Evolutionary conservation across 2,888 invertebrate genomes (phyloP).

Genomic region (Andricus quercusramuli): DNA sequence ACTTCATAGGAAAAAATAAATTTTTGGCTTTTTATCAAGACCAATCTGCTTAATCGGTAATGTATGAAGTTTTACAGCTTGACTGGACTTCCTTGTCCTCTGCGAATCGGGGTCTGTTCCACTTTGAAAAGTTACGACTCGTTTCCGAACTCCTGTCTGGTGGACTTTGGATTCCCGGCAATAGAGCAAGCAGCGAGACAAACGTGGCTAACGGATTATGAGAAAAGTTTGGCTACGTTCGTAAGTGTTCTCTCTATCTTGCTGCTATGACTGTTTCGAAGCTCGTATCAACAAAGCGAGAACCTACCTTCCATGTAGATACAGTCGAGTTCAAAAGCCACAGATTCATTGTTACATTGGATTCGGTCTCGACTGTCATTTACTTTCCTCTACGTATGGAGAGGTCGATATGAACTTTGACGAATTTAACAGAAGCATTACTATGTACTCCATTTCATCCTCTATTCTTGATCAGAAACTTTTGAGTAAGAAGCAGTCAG

Average conservation of each 20-base stretch:
- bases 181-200: slow-evolving; percentile 32
- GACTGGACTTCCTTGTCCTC: slow-evolving; percentile 15
- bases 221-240: slow-evolving; percentile 51
- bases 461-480: neutral
- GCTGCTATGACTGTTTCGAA: slow-evolving; percentile 26
- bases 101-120: slow-evolving; percentile 1
- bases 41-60: neutral
- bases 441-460: neutral
- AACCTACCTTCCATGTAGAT: slow-evolving; percentile 27
- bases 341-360: neutral
- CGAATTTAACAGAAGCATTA: neutral
- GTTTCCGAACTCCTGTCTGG: slow-evolving; percentile 44
- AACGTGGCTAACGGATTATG: slow-evolving; percentile 51
- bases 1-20: too few relatives aligned
- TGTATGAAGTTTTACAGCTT: neutral
- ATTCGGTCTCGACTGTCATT: neutral
- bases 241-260: slow-evolving; percentile 35
- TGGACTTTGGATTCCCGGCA: slow-evolving; percentile 47
- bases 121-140: slow-evolving; percentile 18
- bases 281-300: slow-evolving; percentile 33
- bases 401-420: slow-evolving; percentile 3
- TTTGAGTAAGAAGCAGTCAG: neutral
- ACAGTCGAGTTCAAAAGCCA: slow-evolving; percentile 9
- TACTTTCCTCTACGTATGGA: neutral
- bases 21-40: neutral